Evolutionary conservation across 2,797 vertebrate species (phyloP), one percentile per base, ranked within the genome.

Genomic region (Tokudaia muenninki): DNA sequence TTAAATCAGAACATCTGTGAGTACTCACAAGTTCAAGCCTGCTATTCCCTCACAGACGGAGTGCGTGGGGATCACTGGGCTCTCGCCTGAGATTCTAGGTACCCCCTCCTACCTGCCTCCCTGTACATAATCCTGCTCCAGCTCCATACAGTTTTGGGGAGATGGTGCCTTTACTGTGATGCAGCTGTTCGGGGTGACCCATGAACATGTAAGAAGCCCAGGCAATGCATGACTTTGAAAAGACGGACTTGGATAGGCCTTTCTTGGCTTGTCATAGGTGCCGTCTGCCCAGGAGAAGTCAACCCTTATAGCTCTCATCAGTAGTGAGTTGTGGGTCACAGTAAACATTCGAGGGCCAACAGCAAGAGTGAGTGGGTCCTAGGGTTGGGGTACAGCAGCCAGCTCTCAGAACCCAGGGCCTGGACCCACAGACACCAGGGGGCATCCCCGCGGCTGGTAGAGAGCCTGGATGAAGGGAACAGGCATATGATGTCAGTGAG

Each of bases 401-500:
- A 26, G 22, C 10, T 5, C 29, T 41, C 29, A 29, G 80, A 17
- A 57, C 11, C 21, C 14, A 17, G 0, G 6, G 29, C 29, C 7
- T 72, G 13, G 34, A 17, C 41, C 70, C 22, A 83, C 7, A 24
- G 55, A 47, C 26, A 41, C 37, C 61, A 41, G 41, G 41, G 41
- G 63, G 63, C 26, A 17, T 24, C 24, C 47, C 12, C 11, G 77
- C 1, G 11, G 50, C 14, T 24, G 63, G 63, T 1, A 34, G 59
- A 29, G 22, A 6, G 6, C 70, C 22, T 17, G 26, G 70, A 37
- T 31, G 44, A 31, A 52, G 50, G 52, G 29, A 21, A 26, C 10
- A 1, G 3, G 65, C 4, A 14, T 4, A 0, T 24, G 52, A 47
- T n/a, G 17, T 11, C 78, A 34, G 26, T 47, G 41, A 67, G 52